phyloP scores from a whole-genome alignment of 2,113 vertebrate species.

The Callaeas wilsoni region DNA sequence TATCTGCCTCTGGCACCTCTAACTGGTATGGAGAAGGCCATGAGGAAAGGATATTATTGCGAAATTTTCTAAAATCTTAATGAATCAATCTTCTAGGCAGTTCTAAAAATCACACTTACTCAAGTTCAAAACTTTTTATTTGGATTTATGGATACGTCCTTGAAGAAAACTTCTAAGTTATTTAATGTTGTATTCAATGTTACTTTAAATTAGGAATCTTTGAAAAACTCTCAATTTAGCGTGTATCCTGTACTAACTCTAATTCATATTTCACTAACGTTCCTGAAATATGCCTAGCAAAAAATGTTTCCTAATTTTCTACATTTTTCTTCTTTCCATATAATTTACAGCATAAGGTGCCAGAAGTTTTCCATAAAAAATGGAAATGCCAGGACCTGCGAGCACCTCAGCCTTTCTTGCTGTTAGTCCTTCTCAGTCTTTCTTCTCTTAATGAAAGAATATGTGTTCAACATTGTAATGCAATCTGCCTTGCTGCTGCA shows the following conservation, averaged over 20 bases:
- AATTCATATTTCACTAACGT: not conserved
- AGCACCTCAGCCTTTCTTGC: not conserved
- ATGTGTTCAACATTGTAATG: not conserved
- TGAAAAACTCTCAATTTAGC: not conserved
- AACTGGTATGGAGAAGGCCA: not conserved
- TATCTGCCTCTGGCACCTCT: not conserved
- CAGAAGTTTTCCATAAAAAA: not conserved
- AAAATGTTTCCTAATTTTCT: not conserved
- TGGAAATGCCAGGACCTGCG: not conserved
- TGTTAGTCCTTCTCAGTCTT: not conserved
- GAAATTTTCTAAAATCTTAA: not conserved
- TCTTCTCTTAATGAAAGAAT: not conserved
- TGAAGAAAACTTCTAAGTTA: not conserved
- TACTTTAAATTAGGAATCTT: not conserved
- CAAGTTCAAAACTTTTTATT: not conserved
- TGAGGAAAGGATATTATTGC: not conserved
- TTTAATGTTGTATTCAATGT: not conserved
- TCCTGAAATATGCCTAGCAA: not conserved
- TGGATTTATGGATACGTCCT: not conserved
- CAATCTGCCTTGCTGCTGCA: not conserved
- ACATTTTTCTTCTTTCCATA: not conserved
- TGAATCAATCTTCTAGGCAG: not conserved
- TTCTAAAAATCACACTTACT: not conserved
- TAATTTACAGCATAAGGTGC: not conserved
- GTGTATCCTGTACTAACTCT: not conserved